These are phyloP conservation scores for Caranx melampygus DNA, from an alignment of 2,113 vertebrate species.

Conservation along the genomic window DNA sequence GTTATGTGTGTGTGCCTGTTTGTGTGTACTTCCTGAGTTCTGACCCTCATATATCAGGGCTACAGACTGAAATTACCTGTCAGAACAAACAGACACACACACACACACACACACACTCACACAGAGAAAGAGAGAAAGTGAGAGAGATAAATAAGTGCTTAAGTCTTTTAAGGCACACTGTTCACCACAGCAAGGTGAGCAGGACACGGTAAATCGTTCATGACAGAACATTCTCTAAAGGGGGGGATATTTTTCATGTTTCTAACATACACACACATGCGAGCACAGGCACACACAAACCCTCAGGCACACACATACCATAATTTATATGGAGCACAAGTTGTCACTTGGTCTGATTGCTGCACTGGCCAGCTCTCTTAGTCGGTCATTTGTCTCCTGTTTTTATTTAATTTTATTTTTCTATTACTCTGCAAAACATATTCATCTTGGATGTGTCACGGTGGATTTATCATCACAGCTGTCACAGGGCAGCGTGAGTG, in stretches of 20 bases:
- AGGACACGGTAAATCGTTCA: slow-evolving; percentile 69
- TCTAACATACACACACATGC: slow-evolving; percentile 20
- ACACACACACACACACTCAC: slow-evolving; percentile 1
- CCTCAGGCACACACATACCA: slow-evolving; percentile 12
- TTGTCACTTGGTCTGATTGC: slow-evolving; percentile 65
- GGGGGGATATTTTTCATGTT: slow-evolving; percentile 58
- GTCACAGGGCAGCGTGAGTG: slow-evolving; percentile 43
- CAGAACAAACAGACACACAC: slow-evolving; percentile 49
- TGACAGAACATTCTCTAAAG: slow-evolving; percentile 60
- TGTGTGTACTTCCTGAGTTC: slow-evolving; percentile 34
- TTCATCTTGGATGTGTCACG: slow-evolving; percentile 61
- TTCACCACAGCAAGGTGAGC: slow-evolving; percentile 72
- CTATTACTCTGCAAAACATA: slow-evolving; percentile 64
- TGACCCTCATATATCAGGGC: slow-evolving; percentile 65
- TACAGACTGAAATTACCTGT: slow-evolving; percentile 73
- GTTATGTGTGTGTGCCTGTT: background rate
- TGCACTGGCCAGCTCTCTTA: slow-evolving; percentile 61
- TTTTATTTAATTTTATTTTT: slow-evolving; percentile 70
- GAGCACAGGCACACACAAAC: background rate
- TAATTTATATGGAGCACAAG: slow-evolving; percentile 50
- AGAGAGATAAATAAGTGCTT: slow-evolving; percentile 70
- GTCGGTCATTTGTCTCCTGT: slow-evolving; percentile 68
- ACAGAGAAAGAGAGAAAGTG: slow-evolving; percentile 15
- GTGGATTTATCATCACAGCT: slow-evolving; percentile 57
- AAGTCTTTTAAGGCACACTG: slow-evolving; percentile 71